Evolutionary conservation across 1,140 invertebrate species (phyloP).

Genomic region (Piezodorus guildinii): DNA sequence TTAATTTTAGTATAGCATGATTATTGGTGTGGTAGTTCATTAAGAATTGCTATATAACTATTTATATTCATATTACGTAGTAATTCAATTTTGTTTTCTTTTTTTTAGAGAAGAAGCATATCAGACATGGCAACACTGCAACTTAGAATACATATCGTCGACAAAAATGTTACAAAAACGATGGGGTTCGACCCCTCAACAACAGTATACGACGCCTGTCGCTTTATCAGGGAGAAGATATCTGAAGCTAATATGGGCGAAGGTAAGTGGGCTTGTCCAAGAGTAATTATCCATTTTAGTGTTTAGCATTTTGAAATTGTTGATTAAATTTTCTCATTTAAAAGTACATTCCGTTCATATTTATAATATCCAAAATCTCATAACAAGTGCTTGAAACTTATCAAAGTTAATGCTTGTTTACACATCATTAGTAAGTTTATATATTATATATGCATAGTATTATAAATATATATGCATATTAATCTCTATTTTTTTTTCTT

Average conservation of each 20-base stretch:
- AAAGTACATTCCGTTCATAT: background rate
- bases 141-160: constrained; percentile 86
- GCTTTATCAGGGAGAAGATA: constrained; percentile 88
- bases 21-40: too few species aligned
- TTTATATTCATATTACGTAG: too few species aligned
- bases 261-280: constrained; percentile 41
- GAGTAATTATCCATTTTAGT: too few species aligned
- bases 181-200: constrained; percentile 95
- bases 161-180: constrained; percentile 88
- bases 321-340: too few species aligned
- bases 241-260: constrained; percentile 73
- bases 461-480: too few species aligned
- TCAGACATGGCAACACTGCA: constrained; percentile 63
- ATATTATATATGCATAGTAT: background rate
- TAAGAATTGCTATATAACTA: too few species aligned
- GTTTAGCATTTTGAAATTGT: too few species aligned
- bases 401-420: background rate
- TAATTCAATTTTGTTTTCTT: background rate
- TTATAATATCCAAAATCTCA: background rate
- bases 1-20: too few species aligned
- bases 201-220: constrained; percentile 88
- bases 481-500: constrained; percentile 23
- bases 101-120: constrained; percentile 20
- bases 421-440: background rate
- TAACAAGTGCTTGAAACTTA: background rate